Conservation (phyloP, 2,113 vertebrate genomes). For the Loxodonta africana region DNA sequence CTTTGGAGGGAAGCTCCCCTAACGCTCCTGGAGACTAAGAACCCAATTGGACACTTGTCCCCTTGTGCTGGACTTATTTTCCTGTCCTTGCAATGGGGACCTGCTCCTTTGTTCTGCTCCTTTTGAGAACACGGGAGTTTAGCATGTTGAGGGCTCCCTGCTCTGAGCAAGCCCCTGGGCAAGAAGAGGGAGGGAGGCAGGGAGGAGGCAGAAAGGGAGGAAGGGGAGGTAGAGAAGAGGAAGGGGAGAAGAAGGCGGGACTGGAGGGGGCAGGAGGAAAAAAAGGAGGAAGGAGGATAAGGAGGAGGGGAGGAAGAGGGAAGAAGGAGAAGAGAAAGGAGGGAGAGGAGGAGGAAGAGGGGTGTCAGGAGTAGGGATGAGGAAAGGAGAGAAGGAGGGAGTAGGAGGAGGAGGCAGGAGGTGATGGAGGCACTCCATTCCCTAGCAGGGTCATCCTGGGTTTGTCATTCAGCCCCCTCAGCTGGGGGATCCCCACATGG, state of each 20-base stretch:
- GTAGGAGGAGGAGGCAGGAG: rapidly evolving
- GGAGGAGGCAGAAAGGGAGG: neutral
- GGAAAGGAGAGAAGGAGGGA: too few relatives aligned
- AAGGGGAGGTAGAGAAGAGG: neutral
- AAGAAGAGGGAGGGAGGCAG: neutral
- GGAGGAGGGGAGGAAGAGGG: too few relatives aligned
- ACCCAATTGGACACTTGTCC: neutral
- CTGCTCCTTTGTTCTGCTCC: neutral
- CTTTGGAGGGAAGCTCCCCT: neutral
- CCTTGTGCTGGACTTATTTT: neutral
- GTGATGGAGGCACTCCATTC: neutral
- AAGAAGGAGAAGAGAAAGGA: neutral
- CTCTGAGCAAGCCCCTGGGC: neutral
- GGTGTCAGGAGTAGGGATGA: rapidly evolving
- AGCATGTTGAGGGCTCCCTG: neutral
- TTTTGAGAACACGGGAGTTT: neutral
- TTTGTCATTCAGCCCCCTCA: neutral
- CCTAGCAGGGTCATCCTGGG: neutral
- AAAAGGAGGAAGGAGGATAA: too few relatives aligned
- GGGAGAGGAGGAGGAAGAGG: too few relatives aligned
- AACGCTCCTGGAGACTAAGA: constrained; percentile 1
- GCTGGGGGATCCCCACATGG: neutral
- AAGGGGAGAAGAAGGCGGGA: neutral
- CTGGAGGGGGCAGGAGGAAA: too few relatives aligned
- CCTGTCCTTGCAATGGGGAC: neutral